These are phyloP conservation scores for Sisor rabdophorus DNA, from an alignment of 2,113 vertebrate genomes.

Conservation along the genomic window DNA sequence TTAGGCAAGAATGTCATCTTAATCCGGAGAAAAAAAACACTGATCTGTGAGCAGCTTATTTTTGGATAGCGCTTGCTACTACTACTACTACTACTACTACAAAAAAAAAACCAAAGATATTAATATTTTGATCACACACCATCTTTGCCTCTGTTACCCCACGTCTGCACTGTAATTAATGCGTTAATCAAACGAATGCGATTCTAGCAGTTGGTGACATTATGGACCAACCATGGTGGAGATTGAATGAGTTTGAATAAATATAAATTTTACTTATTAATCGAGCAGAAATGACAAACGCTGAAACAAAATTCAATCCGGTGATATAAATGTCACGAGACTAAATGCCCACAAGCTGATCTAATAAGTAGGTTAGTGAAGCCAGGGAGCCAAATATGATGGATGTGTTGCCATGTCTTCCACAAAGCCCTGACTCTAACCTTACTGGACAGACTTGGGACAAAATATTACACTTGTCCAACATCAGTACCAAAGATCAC, in stretches of 20 bases:
- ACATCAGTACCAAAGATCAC: too few species aligned
- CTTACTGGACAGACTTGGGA: too few species aligned
- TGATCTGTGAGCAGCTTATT: background rate
- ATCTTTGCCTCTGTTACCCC: conserved; percentile 12
- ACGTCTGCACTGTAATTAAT: conserved; percentile 13
- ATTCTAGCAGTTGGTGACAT: background rate
- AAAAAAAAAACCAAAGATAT: background rate
- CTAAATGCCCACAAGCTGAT: background rate
- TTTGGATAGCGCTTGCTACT: background rate
- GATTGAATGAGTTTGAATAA: background rate
- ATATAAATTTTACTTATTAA: conserved; percentile 3
- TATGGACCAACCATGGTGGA: background rate
- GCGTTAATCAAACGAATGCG: conserved; percentile 24
- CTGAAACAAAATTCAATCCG: background rate
- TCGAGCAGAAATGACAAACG: background rate
- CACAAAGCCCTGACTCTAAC: too few species aligned
- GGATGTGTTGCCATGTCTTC: too few species aligned
- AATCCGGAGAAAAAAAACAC: background rate
- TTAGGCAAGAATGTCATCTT: background rate
- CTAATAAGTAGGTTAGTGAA: too few species aligned
- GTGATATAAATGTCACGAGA: background rate
- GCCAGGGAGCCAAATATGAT: too few species aligned
- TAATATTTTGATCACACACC: conserved; percentile 20
- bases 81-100: too few species aligned
- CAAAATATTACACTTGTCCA: too few species aligned